A percentile compares a stretch with the other conserved stretches of the same genome.
Conservation (phyloP, 2,797 vertebrate genomes). For the Ciconia nigra region DNA sequence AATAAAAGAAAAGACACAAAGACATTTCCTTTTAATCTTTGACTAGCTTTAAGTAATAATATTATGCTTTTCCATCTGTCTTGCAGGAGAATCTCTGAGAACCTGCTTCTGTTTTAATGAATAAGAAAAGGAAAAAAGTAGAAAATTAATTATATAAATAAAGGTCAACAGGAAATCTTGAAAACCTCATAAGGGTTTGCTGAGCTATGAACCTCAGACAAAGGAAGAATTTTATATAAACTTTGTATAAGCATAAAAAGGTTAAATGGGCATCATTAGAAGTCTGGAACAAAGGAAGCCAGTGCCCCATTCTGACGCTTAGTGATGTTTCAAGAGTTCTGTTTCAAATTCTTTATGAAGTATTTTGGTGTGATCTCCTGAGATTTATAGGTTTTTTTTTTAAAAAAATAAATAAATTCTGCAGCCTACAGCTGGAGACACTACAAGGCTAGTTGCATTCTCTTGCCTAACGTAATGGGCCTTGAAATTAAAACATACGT, state of each 20-base stretch:
- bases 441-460: not conserved
- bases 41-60: not conserved
- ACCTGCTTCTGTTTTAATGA: not conserved
- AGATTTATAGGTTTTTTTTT: not conserved
- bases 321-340: slow-evolving; percentile 15
- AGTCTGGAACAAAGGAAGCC: not conserved
- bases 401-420: not conserved
- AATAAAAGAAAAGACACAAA: not conserved
- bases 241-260: not conserved
- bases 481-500: slow-evolving; percentile 72
- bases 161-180: not conserved
- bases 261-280: not conserved
- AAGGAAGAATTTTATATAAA: not conserved
- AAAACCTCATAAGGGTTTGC: not conserved
- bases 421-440: not conserved
- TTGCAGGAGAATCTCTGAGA: not conserved
- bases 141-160: not conserved
- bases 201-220: not conserved
- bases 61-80: not conserved
- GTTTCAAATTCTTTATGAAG: slow-evolving; percentile 11
- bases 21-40: rapidly evolving
- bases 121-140: not conserved
- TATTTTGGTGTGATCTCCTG: not conserved
- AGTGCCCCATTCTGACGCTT: not conserved
- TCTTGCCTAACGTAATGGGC: slow-evolving; percentile 60